A percentile compares a stretch with the other conserved stretches of the same genome.
Evolutionary conservation across 2,888 invertebrate species (phyloP).

Genomic region (Dolichopus griseipennis): DNA sequence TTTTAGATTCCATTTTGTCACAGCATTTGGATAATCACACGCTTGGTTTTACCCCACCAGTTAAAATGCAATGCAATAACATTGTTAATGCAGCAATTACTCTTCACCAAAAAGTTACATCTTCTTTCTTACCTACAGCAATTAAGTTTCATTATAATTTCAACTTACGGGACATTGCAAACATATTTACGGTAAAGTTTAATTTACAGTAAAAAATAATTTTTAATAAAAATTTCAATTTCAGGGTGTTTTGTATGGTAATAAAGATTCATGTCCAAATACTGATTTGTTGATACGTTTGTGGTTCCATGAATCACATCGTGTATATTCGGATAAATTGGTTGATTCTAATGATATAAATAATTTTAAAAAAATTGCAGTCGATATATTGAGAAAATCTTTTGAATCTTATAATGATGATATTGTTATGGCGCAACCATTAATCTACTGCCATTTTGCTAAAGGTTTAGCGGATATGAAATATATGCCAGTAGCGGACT

Average conservation of each 20-base stretch:
- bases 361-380: constrained; percentile 59
- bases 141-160: constrained; percentile 92
- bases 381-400: constrained; percentile 70
- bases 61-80: constrained; percentile 52
- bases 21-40: constrained; percentile 61
- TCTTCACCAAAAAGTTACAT: constrained; percentile 65
- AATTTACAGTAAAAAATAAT: not conserved
- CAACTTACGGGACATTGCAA: constrained; percentile 84
- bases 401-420: constrained; percentile 66
- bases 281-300: constrained; percentile 65
- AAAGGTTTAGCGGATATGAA: constrained; percentile 86
- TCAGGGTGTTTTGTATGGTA: constrained; percentile 78
- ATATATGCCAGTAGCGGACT: constrained; percentile 70
- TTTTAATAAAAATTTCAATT: constrained; percentile 17
- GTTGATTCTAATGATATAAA: constrained; percentile 71
- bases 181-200: constrained; percentile 79
- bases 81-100: constrained; percentile 64
- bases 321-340: constrained; percentile 88
- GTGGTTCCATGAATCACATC: constrained; percentile 82
- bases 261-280: constrained; percentile 62
- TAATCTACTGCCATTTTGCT: constrained; percentile 89
- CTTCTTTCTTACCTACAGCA: constrained; percentile 82
- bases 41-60: constrained; percentile 55
- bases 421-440: constrained; percentile 60
- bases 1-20: constrained; percentile 72